phyloP scores from a whole-genome alignment of 2,888 invertebrate genomes.

The Cyaniris semiargus region DNA sequence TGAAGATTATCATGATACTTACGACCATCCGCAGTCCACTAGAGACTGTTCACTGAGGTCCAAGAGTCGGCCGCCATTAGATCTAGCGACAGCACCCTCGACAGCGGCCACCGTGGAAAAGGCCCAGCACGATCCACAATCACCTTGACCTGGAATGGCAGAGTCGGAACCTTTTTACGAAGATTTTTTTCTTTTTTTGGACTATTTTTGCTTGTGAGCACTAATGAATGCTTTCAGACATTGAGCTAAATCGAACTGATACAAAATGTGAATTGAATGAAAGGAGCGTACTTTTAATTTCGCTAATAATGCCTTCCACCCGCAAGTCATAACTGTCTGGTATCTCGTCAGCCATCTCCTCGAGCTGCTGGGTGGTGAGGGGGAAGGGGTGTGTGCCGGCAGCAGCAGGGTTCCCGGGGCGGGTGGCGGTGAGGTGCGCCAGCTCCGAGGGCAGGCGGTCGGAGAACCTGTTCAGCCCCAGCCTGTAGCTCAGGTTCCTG shows the following conservation, averaged over 20 bases:
- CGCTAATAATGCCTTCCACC: conserved; percentile 51
- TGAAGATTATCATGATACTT: conserved; percentile 32
- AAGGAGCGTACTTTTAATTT: conserved; percentile 48
- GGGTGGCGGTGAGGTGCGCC: conserved; percentile 44
- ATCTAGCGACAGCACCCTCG: conserved; percentile 52
- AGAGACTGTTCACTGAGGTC: conserved; percentile 59
- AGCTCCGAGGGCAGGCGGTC: conserved; percentile 50
- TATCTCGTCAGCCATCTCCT: conserved; percentile 44
- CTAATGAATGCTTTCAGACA: too few species aligned
- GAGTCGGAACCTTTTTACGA: background rate
- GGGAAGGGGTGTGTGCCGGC: conserved; percentile 47
- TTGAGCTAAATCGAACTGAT: too few species aligned
- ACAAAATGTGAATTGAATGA: too few species aligned
- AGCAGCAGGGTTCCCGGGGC: conserved; percentile 38
- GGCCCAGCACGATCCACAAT: conserved; percentile 59
- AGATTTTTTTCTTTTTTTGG: too few species aligned
- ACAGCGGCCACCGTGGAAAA: conserved; percentile 52
- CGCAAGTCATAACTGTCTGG: conserved; percentile 55
- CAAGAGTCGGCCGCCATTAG: conserved; percentile 50
- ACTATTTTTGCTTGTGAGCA: too few species aligned
- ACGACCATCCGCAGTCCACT: conserved; percentile 62
- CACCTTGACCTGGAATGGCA: conserved; percentile 48
- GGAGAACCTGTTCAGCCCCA: conserved; percentile 54
- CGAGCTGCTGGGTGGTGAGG: conserved; percentile 45
- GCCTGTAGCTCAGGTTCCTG: conserved; percentile 50